These are phyloP conservation scores for Hoplodrina ambigua DNA, from an alignment of 2,888 invertebrate species.

Conservation along the genomic window DNA sequence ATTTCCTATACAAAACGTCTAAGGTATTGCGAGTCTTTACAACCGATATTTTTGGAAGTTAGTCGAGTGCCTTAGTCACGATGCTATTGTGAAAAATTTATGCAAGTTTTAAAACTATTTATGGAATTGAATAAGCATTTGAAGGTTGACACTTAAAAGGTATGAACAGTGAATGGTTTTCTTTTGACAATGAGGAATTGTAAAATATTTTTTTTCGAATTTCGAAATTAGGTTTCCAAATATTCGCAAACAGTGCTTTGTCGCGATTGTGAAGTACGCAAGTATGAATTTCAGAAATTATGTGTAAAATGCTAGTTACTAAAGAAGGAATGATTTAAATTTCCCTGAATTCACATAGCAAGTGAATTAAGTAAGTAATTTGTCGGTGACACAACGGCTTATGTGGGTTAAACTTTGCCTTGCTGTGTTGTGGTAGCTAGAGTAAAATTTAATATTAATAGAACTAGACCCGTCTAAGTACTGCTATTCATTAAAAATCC, in stretches of 20 bases:
- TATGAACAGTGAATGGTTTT: constrained; percentile 63
- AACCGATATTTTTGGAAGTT: constrained; percentile 49
- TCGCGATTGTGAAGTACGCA: constrained; percentile 14
- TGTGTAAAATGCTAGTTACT: neutral
- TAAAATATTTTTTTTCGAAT: constrained; percentile 55
- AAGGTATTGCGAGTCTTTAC: constrained; percentile 11
- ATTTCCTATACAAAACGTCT: neutral
- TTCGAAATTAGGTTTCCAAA: constrained; percentile 63
- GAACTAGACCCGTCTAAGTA: no score
- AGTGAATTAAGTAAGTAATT: no score
- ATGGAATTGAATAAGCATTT: constrained; percentile 69
- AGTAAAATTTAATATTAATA: no score
- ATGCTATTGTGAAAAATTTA: constrained; percentile 68
- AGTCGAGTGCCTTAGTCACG: constrained; percentile 54
- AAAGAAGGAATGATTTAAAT: no score
- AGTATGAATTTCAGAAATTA: constrained; percentile 20
- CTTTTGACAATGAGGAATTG: constrained; percentile 51
- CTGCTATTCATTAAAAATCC: neutral
- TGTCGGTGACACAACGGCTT: neutral
- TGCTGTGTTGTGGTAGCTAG: neutral
- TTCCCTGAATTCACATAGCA: no score
- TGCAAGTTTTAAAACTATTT: constrained; percentile 73
- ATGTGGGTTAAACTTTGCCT: neutral
- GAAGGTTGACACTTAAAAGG: constrained; percentile 70
- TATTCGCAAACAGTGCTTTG: constrained; percentile 41